Evolutionary conservation across 2,113 vertebrate species (phyloP).

Genomic region (Anas platyrhynchos): DNA sequence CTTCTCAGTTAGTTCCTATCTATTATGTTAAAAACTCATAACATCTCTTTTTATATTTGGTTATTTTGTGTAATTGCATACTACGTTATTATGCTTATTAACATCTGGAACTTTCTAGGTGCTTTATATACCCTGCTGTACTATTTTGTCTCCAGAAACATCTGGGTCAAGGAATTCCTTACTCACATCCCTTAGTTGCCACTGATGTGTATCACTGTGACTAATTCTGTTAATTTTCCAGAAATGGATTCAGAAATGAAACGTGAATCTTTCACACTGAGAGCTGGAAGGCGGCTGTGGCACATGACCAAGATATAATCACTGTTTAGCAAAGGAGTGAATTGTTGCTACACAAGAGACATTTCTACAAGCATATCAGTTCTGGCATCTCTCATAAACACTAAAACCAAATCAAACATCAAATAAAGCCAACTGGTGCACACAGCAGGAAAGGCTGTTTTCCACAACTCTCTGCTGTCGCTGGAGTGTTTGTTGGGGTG

Average conservation of each 20-base stretch:
- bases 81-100: background rate
- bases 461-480: background rate
- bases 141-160: background rate
- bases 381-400: background rate
- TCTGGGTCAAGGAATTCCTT: background rate
- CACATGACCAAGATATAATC: background rate
- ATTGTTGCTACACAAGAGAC: background rate
- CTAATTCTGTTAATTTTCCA: background rate
- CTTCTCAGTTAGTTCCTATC: background rate
- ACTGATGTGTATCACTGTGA: background rate
- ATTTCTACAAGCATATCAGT: background rate
- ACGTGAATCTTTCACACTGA: background rate
- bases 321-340: background rate
- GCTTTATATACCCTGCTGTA: background rate
- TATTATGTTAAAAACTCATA: background rate
- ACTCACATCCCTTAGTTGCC: background rate
- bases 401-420: background rate
- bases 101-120: rapidly evolving
- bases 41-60: background rate
- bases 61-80: background rate
- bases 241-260: background rate
- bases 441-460: background rate
- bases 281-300: background rate
- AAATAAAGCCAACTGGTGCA: background rate
- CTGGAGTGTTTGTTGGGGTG: background rate